These are phyloP conservation scores for Ferdinandea cuprea DNA, from an alignment of 2,888 invertebrate species.

Conservation along the genomic window DNA sequence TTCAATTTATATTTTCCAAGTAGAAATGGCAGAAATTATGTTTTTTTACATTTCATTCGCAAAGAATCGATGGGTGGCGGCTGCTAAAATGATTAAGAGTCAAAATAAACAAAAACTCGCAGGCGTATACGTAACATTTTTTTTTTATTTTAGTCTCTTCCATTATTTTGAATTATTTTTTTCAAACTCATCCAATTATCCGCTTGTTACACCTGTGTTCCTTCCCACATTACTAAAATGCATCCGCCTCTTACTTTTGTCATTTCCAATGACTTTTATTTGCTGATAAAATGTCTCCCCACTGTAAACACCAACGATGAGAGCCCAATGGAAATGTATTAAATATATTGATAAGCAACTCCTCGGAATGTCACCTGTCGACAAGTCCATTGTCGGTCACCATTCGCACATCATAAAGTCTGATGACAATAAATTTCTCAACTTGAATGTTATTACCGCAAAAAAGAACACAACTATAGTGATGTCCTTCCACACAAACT, in stretches of 20 bases:
- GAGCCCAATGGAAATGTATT: constrained; percentile 9
- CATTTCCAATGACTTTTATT: constrained; percentile 3
- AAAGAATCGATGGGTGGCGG: too few relatives aligned
- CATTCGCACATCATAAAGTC: constrained; percentile 47
- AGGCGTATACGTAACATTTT: constrained; percentile 4
- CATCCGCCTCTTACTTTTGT: neutral
- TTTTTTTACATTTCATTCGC: too few relatives aligned
- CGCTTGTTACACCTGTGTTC: neutral
- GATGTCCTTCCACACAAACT: neutral
- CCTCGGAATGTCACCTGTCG: constrained; percentile 24
- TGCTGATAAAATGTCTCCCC: constrained; percentile 8
- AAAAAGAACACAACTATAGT: constrained; percentile 11
- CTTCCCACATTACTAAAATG: neutral
- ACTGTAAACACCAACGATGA: constrained; percentile 26
- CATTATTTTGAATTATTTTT: neutral
- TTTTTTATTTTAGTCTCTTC: neutral
- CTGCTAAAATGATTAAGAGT: too few relatives aligned
- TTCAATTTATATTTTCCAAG: too few relatives aligned
- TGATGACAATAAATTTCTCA: constrained; percentile 44
- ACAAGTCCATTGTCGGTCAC: constrained; percentile 4
- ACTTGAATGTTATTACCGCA: constrained; percentile 30
- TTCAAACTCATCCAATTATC: neutral
- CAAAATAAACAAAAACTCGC: neutral
- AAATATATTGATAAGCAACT: constrained; percentile 23
- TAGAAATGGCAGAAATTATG: too few relatives aligned